Evolutionary conservation across 2,888 invertebrate genomes (phyloP).

Genomic region (Stenodema calcarata): DNA sequence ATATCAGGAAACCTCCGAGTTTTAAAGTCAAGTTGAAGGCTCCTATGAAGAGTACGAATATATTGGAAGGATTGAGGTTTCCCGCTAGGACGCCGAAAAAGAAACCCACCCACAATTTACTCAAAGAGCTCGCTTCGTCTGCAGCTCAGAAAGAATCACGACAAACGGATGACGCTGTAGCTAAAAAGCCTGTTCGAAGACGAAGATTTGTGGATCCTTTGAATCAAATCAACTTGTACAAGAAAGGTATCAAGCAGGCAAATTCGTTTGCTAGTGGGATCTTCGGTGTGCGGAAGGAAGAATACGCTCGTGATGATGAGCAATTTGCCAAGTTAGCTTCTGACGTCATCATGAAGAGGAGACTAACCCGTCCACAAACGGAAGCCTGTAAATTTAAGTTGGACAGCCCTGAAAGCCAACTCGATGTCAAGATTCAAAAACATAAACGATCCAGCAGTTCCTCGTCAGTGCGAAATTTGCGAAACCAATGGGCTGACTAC

Average conservation of each 20-base stretch:
- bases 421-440: neutral
- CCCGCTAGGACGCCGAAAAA: neutral
- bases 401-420: neutral
- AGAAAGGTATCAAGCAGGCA: neutral
- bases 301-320: neutral
- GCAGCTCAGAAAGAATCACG: neutral
- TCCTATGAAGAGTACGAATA: neutral
- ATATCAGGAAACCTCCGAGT: neutral
- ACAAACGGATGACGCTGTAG: neutral
- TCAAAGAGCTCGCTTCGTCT: conserved; percentile 14
- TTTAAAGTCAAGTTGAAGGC: neutral
- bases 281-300: neutral
- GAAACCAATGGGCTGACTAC: neutral
- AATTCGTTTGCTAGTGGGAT: neutral
- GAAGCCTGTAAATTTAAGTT: neutral
- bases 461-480: neutral
- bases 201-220: neutral
- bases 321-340: neutral
- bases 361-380: neutral
- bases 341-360: conserved; percentile 7
- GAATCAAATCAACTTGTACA: neutral
- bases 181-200: neutral
- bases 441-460: neutral
- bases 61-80: conserved; percentile 12
- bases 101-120: neutral